A percentile compares a stretch with the other conserved stretches of the same genome.
phyloP scores from a whole-genome alignment of 2,113 vertebrate genomes.

The Terrapene triunguis region DNA sequence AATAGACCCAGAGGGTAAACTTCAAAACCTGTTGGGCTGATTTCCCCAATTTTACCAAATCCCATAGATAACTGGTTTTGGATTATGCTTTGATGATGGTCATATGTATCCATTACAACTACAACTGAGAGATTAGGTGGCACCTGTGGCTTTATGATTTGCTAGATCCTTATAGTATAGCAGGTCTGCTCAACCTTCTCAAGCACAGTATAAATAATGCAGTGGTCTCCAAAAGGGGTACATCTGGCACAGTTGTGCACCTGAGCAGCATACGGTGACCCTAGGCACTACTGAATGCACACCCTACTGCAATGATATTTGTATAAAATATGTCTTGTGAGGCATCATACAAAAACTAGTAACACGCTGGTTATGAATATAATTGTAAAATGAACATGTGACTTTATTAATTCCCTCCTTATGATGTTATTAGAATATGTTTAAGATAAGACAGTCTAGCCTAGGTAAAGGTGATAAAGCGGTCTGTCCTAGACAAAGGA shows the following conservation, averaged over 20 bases:
- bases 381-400: background rate
- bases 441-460: no score
- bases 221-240: background rate
- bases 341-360: background rate
- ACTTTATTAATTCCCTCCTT: no score
- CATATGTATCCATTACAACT: background rate
- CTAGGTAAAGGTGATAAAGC: no score
- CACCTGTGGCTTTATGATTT: background rate
- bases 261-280: background rate
- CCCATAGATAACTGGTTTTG: background rate
- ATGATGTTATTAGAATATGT: no score
- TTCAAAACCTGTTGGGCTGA: background rate
- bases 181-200: background rate
- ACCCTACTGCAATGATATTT: background rate
- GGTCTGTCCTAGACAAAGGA: no score
- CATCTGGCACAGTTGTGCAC: background rate
- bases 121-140: background rate
- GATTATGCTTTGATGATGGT: background rate
- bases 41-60: background rate
- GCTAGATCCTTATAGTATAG: background rate
- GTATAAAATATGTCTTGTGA: background rate
- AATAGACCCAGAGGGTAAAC: background rate
- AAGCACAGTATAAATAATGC: background rate
- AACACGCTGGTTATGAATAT: background rate
- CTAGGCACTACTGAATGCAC: background rate